A percentile compares a stretch with the other conserved stretches of the same genome.
These are phyloP conservation scores for Metacarcinus magister DNA, from an alignment of 2,888 invertebrate species.

Conservation along the genomic window DNA sequence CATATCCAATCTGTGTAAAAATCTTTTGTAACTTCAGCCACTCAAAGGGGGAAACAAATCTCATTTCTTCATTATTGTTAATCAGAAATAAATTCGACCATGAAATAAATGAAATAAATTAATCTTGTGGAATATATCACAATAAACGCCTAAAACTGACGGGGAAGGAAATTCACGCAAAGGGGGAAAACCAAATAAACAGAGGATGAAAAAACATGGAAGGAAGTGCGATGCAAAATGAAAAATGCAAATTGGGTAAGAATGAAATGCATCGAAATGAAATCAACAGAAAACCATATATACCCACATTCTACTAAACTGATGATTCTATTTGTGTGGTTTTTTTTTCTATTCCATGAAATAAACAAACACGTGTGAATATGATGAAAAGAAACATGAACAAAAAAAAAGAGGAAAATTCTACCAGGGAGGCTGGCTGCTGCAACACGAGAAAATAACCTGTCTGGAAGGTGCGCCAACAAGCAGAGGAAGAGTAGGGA, in stretches of 20 bases:
- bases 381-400: not conserved
- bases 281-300: no score
- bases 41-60: not conserved
- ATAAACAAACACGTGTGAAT: not conserved
- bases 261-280: no score
- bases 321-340: no score
- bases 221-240: no score
- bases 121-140: not conserved
- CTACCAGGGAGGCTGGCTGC: not conserved
- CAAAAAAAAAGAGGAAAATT: not conserved
- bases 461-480: not conserved
- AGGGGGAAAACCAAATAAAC: not conserved
- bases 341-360: not conserved
- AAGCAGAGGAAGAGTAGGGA: not conserved
- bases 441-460: not conserved
- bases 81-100: not conserved
- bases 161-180: not conserved
- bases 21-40: no score
- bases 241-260: not conserved
- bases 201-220: no score
- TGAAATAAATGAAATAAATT: not conserved
- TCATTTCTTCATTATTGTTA: not conserved
- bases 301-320: no score
- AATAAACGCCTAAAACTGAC: not conserved
- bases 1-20: constrained; percentile 2